Percentiles rank a stretch among this genome's conserved stretches.
Conservation (phyloP, 2,888 invertebrate species). For the Rhagonycha fulva region DNA sequence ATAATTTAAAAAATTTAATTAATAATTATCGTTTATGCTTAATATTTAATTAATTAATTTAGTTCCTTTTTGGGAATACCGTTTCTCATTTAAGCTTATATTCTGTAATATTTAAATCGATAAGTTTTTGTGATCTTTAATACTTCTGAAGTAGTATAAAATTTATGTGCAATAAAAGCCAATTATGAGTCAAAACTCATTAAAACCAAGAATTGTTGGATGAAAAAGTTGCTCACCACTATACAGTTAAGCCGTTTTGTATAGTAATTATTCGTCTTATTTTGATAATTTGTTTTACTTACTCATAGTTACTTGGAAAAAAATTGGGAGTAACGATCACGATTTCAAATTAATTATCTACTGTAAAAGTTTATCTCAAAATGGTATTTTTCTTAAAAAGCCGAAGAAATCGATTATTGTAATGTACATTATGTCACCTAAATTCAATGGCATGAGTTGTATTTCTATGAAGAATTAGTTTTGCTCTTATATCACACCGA, state of each 20-base stretch:
- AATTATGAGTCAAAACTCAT: background rate
- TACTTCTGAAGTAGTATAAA: background rate
- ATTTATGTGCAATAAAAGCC: background rate
- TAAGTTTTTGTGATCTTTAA: background rate
- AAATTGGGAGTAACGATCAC: background rate
- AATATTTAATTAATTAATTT: background rate
- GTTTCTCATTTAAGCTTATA: background rate
- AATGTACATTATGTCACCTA: background rate
- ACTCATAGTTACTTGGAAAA: background rate
- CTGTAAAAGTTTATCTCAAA: background rate
- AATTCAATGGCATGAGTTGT: background rate
- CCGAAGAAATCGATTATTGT: background rate
- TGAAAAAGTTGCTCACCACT: background rate
- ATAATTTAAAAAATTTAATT: background rate
- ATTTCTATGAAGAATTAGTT: background rate
- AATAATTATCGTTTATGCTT: background rate
- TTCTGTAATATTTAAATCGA: background rate
- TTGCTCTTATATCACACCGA: background rate
- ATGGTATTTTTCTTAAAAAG: background rate
- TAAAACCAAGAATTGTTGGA: background rate
- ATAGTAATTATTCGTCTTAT: background rate
- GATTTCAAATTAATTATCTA: background rate
- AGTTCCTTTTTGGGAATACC: background rate
- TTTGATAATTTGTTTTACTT: background rate
- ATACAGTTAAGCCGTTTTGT: background rate